Conservation (phyloP, 2,888 invertebrate genomes). For the Caenorhabditis angaria region DNA sequence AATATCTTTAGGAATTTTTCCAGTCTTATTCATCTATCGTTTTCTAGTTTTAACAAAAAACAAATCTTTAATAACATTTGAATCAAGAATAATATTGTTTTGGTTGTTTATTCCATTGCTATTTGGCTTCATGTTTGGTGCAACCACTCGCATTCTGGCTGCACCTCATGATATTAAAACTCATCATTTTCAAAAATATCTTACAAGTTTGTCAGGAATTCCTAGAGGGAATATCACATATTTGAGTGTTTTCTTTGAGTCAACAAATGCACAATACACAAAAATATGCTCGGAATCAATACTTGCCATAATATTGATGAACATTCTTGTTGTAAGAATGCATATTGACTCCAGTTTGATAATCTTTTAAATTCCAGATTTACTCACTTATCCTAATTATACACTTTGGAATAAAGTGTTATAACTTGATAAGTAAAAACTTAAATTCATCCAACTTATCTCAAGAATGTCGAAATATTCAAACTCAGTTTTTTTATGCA, state of each 20-base stretch:
- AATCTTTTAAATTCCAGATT: neutral
- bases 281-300: neutral
- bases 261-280: neutral
- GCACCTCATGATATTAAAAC: conserved; percentile 3
- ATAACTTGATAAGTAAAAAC: neutral
- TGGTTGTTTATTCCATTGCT: neutral
- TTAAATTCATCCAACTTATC: conserved; percentile 5
- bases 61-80: conserved; percentile 1
- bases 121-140: neutral
- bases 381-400: neutral
- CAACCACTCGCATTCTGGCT: neutral
- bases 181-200: conserved; percentile 13
- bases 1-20: too few species aligned
- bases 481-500: conserved; percentile 17
- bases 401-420: conserved; percentile 13
- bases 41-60: neutral
- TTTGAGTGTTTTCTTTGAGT: conserved; percentile 12
- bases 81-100: neutral
- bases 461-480: conserved; percentile 8
- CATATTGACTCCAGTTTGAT: neutral
- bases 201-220: conserved; percentile 13
- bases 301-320: neutral
- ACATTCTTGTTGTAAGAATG: neutral
- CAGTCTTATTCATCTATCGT: too few species aligned
- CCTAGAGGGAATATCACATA: conserved; percentile 13